Percentiles rank a stretch among this genome's conserved stretches.
phyloP scores from a whole-genome alignment of 2,888 invertebrate genomes.

The Penaeus monodon region DNA sequence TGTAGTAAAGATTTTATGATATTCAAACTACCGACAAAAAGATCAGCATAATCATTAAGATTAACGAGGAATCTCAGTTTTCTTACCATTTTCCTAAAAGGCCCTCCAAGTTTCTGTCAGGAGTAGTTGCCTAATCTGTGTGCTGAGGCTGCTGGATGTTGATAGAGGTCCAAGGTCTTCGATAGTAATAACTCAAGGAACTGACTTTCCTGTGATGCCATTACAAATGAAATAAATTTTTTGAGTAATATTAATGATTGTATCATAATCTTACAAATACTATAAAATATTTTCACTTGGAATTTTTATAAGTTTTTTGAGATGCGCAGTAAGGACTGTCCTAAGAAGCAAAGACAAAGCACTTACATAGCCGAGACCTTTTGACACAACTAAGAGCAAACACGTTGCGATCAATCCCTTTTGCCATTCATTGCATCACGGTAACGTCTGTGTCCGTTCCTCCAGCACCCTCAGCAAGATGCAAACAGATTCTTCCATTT shows the following conservation, averaged over 20 bases:
- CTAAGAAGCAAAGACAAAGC: background rate
- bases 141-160: slow-evolving; percentile 73
- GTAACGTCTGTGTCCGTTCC: slow-evolving; percentile 70
- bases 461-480: slow-evolving; percentile 69
- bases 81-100: slow-evolving; percentile 70
- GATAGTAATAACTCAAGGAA: slow-evolving; percentile 71
- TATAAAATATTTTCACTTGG: too few species aligned
- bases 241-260: background rate
- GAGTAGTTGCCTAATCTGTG: slow-evolving; percentile 69
- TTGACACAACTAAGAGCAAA: slow-evolving; percentile 72
- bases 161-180: slow-evolving; percentile 72
- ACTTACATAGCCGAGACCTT: slow-evolving; percentile 71
- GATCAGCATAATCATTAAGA: background rate
- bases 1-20: too few species aligned
- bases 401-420: slow-evolving; percentile 72
- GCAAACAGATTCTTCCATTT: slow-evolving; percentile 69
- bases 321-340: background rate
- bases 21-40: too few species aligned
- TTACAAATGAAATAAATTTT: background rate
- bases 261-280: background rate
- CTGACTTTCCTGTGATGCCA: slow-evolving; percentile 69
- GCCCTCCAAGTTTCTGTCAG: slow-evolving; percentile 70
- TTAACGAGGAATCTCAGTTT: background rate
- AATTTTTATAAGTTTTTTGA: too few species aligned
- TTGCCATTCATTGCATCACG: slow-evolving; percentile 72